Percentiles rank a stretch among this genome's conserved stretches.
These are phyloP conservation scores for Micrasema longulum DNA, from an alignment of 1,140 invertebrate genomes.

Conservation along the genomic window DNA sequence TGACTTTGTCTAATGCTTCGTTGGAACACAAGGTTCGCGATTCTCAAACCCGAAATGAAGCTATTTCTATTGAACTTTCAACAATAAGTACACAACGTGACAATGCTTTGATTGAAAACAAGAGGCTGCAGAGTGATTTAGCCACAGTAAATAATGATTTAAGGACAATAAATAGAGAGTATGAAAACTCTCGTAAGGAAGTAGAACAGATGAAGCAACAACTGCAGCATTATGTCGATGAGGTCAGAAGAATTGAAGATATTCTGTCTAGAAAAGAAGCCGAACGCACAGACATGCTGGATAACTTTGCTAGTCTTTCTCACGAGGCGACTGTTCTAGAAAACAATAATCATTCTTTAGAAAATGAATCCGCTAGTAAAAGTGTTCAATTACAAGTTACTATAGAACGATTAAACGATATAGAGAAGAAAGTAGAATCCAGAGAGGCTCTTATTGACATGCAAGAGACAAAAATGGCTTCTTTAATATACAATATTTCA, in stretches of 20 bases:
- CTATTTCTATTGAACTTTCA: constrained; percentile 65
- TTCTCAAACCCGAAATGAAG: constrained; percentile 68
- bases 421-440: constrained; percentile 62
- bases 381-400: constrained; percentile 65
- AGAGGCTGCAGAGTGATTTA: constrained; percentile 75
- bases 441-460: constrained; percentile 63
- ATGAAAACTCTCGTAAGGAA: constrained; percentile 73
- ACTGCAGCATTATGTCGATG: constrained; percentile 78
- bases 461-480: constrained; percentile 61
- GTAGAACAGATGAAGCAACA: constrained; percentile 76
- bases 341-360: constrained; percentile 78
- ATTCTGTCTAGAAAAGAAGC: constrained; percentile 76
- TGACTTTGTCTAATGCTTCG: constrained; percentile 56
- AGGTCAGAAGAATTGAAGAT: constrained; percentile 78
- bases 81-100: constrained; percentile 67
- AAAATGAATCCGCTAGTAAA: constrained; percentile 75
- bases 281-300: constrained; percentile 78
- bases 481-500: constrained; percentile 62
- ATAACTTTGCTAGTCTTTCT: constrained; percentile 77
- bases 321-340: constrained; percentile 78
- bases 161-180: constrained; percentile 68
- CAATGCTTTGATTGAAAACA: constrained; percentile 70
- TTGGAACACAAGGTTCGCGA: constrained; percentile 70
- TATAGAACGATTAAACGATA: constrained; percentile 60
- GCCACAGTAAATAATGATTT: constrained; percentile 66